Base-by-base conservation (phyloP, 2,888 invertebrate species). In the Eupithecia dodoneata region DNA sequence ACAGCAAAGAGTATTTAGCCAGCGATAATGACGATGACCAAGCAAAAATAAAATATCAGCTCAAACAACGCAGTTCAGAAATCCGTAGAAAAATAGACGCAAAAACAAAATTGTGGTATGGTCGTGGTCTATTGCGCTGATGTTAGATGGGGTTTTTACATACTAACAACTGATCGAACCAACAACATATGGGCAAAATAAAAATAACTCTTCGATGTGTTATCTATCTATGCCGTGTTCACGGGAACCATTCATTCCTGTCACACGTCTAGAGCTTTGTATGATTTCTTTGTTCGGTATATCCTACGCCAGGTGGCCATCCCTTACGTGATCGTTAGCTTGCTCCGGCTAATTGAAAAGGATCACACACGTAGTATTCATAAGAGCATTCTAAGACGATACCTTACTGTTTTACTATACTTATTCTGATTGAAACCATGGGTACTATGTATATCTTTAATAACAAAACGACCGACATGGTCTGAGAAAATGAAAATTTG, bases 181-280 rank as follows among this genome's bases (percentile, higher is more conserved):
- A n/a, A 55, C 7, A n/a, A 55, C n/a, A n/a, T n/a, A 10, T 10
- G 18, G 18, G 18, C 10, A 59, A 59, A 18, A 59, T 59, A 18
- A 59, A 30, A 59, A 18, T 59, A 18, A 59, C 18, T 55, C n/a
- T 55, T 55, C 4, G 59, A 18, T 10, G 4, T 30, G 18, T 12
- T 10, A 63, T 59, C 59, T 71, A 66, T 73, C 10, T 76, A 41
- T 78, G 42, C 66, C n/a, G 71, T 74, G 76, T 83, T 81, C 78
- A 80, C 76, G 77, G 79, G 82, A 82, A 86, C 86, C 91, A 91
- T 91, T 92, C 92, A 92, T 89, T 86, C 86, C 84, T 83, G 86
- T 87, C 87, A 84, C 82, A 81, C 78, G 74, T 80, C 81, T 80
- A 80, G 80, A 78, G 80, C 81, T 84, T 84, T 84, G 83, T 83